Conservation (phyloP, 2,888 invertebrate genomes). For the Rhabditophanes sp. region DNA sequence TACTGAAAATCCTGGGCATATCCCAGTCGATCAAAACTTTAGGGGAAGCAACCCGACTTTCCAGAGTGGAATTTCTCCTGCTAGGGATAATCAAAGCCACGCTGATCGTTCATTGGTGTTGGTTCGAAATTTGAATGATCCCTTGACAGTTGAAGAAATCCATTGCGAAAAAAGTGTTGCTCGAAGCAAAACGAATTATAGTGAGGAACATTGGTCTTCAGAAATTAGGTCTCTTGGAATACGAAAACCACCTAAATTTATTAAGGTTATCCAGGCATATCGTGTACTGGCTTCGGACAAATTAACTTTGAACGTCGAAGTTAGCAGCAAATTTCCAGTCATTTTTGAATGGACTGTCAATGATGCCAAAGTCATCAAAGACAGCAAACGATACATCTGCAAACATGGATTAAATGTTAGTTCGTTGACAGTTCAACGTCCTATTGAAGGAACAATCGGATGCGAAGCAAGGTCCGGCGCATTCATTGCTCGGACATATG, state of each 20-base stretch:
- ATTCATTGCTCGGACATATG: constrained; percentile 55
- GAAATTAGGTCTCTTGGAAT: constrained; percentile 40
- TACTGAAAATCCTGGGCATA: too few relatives aligned
- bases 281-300: constrained; percentile 33
- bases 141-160: too few relatives aligned
- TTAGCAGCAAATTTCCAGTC: constrained; percentile 15
- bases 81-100: too few relatives aligned
- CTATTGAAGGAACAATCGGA: constrained; percentile 57
- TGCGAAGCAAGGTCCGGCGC: constrained; percentile 75
- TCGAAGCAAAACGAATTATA: too few relatives aligned
- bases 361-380: constrained; percentile 29
- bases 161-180: too few relatives aligned
- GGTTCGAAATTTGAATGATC: too few relatives aligned
- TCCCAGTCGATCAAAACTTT: too few relatives aligned
- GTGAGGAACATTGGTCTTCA: constrained; percentile 41
- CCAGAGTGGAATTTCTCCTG: too few relatives aligned
- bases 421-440: constrained; percentile 30
- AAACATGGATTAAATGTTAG: constrained; percentile 36
- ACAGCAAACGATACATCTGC: constrained; percentile 22
- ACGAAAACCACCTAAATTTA: constrained; percentile 39
- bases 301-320: constrained; percentile 39
- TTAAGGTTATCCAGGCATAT: constrained; percentile 41
- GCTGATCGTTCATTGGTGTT: too few relatives aligned
- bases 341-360: constrained; percentile 29
- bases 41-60: too few relatives aligned